These are phyloP conservation scores for Eriosoma lanigerum DNA, from an alignment of 1,140 invertebrate species.

Conservation along the genomic window DNA sequence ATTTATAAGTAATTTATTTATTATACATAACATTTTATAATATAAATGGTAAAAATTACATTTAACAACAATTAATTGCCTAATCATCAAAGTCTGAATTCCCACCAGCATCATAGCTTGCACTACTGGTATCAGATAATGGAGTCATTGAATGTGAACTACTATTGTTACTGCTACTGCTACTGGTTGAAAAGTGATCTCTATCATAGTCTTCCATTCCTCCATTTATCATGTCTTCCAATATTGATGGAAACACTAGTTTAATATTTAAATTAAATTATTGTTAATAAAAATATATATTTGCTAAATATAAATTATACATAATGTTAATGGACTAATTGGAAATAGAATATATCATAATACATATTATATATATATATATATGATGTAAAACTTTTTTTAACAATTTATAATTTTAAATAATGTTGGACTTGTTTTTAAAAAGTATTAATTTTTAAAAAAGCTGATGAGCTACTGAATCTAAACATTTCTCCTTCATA, in stretches of 20 bases:
- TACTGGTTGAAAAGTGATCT: neutral
- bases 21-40: neutral
- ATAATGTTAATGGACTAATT: neutral
- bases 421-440: too few species aligned
- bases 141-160: neutral
- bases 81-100: neutral
- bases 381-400: too few species aligned
- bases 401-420: too few species aligned
- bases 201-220: neutral
- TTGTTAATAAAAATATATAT: neutral
- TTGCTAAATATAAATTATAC: too few species aligned
- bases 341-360: neutral
- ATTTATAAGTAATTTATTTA: neutral
- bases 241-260: constrained; percentile 1
- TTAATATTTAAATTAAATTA: neutral
- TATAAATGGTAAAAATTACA: neutral
- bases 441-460: too few species aligned
- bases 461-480: too few species aligned
- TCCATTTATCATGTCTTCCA: constrained; percentile 10
- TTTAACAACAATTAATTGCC: neutral
- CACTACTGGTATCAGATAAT: constrained; percentile 2
- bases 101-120: neutral
- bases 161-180: neutral
- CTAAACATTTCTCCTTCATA: too few species aligned
- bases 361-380: too few species aligned